phyloP scores from a whole-genome alignment of 2,888 invertebrate species.

The Sarcophaga subvicina region DNA sequence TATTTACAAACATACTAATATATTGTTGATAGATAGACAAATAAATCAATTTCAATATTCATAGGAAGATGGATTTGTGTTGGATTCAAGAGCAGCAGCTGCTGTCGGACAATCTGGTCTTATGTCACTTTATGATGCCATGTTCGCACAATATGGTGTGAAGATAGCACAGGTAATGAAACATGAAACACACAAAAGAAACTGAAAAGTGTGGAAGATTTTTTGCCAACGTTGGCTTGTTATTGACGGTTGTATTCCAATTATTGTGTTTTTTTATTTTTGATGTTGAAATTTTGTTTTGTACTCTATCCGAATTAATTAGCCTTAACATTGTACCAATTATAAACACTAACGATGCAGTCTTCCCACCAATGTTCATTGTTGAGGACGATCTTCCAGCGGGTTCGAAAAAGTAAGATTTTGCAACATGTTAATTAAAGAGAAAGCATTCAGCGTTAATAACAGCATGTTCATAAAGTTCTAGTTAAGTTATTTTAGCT shows the following conservation, averaged over 20 bases:
- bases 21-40: background rate
- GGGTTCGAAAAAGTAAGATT: constrained; percentile 85
- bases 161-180: constrained; percentile 95
- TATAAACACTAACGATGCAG: constrained; percentile 99
- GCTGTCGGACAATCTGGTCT: constrained; percentile 99
- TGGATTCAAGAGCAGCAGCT: constrained; percentile 96
- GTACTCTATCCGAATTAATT: constrained; percentile 96
- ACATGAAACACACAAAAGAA: constrained; percentile 16
- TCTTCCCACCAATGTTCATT: constrained; percentile 96
- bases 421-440: background rate
- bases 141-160: constrained; percentile 99
- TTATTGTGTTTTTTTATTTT: background rate
- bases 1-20: background rate
- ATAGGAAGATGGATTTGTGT: constrained; percentile 87
- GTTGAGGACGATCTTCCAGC: constrained; percentile 92
- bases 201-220: background rate
- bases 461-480: constrained; percentile 24
- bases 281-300: constrained; percentile 86
- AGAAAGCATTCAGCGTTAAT: background rate
- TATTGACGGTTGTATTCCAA: background rate
- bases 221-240: background rate
- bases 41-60: constrained; percentile 53
- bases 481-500: background rate
- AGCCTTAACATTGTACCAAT: constrained; percentile 99
- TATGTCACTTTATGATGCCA: constrained; percentile 99